Evolutionary conservation across 2,113 vertebrate genomes (phyloP), one percentile per base, ranked within the genome.

Genomic region (Loxodonta africana): DNA sequence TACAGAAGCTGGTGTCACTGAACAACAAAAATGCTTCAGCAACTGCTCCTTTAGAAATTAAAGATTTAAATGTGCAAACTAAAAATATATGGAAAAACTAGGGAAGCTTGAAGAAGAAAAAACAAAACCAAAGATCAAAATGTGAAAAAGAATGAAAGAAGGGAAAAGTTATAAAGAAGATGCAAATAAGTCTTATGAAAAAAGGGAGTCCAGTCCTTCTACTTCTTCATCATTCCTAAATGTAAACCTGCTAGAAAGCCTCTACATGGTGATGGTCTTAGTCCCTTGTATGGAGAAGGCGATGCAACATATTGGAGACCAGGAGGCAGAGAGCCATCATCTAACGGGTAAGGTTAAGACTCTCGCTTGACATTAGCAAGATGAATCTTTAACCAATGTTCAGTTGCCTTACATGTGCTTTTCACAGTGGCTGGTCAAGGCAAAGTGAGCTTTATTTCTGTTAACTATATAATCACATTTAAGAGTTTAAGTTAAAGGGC

Each of bases 41-140:
- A 94, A 99, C 99, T 8, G 98, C 99, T 57, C 98, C 99, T 25
- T 97, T 97, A 76, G 99, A 91, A 97, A 99, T 99, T 99, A 99
- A 99, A 57, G 98, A 99, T 90, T 95, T 99, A 2, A 98, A 99
- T 20, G 98, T 98, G 57, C 99, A 99, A 98, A 99, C 99, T 33
- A 98, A 60, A 95, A 97, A 94, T 99, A 99, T 97, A 99, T 96
- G 97, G 99, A 99, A 96, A 99, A 99, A 84, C 98, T 99, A 94
- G 98, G 82, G 96, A 97, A 99, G 99, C 96, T 99, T 76, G 99
- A 99, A 97, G 99, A 99, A 71, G 99, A 99, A 97, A 99, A 99
- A 95, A 98, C 99, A 94, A 98, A 86, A 87, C 98, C 99, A 97
- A 99, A 99, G 95, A 99, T 99, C 1, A 99, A 99, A 3, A 98